Base-by-base conservation (phyloP, 1,140 invertebrate genomes). In the Dolichoris vasculosae region DNA sequence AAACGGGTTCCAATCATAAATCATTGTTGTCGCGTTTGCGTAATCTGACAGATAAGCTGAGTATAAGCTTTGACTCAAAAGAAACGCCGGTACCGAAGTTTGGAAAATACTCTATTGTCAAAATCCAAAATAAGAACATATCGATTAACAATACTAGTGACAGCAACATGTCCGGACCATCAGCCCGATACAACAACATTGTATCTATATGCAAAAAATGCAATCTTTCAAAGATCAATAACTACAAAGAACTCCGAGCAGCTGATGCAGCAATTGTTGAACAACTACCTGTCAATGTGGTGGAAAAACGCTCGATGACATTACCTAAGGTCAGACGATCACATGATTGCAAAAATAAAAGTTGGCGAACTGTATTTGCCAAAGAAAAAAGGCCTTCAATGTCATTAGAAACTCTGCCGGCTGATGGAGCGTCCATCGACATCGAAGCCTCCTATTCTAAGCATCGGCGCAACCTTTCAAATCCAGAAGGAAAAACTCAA, bases 321-420 rank as follows among this genome's bases (percentile, higher is more conserved):
- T 40, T 93, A 81, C 92, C 92, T 9, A 93, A 93, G 69, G 86
- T 89, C 1, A 88, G 87, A 30, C 91, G 92, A 63, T 90, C 90
- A 0, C 90, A 93, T 15, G 92, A 92, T 20, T 89, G 87, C 23
- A 91, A 91, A 82, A 91, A 90, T 82, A 93, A 91, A 26, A 91
- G 91, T 43, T 93, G 93, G 93, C 79, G 89, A 30, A 92, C 90
- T 51, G 92, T 93, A 2, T 93, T 93, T 40, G 89, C 89, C 3
- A 93, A 93, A 63, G 93, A 93, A 35, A 93, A 92, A 20, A 89
- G 92, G 40, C 91, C 93, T 0, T 93, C 92, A 0, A 84, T 90
- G 2, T 93, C 93, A 9, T 46, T 93, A 69, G 93, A 93, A 46
- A 88, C 87, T 17, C 75, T 93, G 4, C 88, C 92, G 2, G 87